Percentiles rank a stretch among this genome's conserved stretches.
phyloP scores from a whole-genome alignment of 2,888 invertebrate species.

The Aplocera efformata region DNA sequence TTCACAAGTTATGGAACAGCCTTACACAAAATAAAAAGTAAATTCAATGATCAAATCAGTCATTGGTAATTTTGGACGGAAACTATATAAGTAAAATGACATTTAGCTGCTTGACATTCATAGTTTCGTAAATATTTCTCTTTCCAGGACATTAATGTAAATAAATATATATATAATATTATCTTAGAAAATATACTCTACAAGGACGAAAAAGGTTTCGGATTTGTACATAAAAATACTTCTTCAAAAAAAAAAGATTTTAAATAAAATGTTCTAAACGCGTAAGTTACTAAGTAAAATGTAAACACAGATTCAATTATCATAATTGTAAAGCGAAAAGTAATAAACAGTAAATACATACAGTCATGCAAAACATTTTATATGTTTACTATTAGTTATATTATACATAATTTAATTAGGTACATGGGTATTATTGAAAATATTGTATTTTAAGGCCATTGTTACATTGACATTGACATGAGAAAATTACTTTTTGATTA shows the following conservation, averaged over 20 bases:
- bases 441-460: no score
- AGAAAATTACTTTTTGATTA: no score
- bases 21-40: slow-evolving; percentile 48
- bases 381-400: no score
- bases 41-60: slow-evolving; percentile 57
- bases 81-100: slow-evolving; percentile 72
- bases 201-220: no score
- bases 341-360: not conserved
- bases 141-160: slow-evolving; percentile 10
- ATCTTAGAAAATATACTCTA: slow-evolving; percentile 3
- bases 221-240: slow-evolving; percentile 18
- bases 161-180: not conserved
- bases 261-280: slow-evolving; percentile 4
- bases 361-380: not conserved
- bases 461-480: no score
- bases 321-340: no score
- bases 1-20: slow-evolving; percentile 52
- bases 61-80: slow-evolving; percentile 77
- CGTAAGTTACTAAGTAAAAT: not conserved
- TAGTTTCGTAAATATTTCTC: slow-evolving; percentile 9
- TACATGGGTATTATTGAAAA: no score
- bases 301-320: no score
- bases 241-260: slow-evolving; percentile 2
- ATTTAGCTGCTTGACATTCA: slow-evolving; percentile 53
- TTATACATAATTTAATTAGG: no score